Conservation (phyloP, 1,140 invertebrate species). For the Scaptomyza pallida region DNA sequence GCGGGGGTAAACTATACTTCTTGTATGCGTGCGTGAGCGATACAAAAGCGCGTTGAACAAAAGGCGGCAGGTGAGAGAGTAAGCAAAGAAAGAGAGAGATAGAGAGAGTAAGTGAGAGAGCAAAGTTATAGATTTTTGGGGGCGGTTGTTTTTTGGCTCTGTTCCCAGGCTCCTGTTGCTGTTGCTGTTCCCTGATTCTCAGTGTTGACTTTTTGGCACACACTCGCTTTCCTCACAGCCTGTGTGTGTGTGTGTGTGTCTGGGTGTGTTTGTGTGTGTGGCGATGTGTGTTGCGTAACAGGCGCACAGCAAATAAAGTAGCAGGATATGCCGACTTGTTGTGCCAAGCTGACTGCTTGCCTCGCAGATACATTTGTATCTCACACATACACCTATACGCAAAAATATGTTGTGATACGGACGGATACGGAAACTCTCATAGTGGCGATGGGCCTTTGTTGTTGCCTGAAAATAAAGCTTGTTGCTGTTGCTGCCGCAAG, state of each 20-base stretch:
- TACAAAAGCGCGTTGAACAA: conserved; percentile 35
- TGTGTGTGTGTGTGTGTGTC: conserved; percentile 20
- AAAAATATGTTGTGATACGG: conserved; percentile 9
- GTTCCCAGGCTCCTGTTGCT: conserved; percentile 21
- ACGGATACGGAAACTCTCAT: conserved; percentile 17
- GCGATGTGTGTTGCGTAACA: conserved; percentile 69
- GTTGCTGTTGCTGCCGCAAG: conserved; percentile 51
- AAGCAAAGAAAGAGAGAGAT: not conserved
- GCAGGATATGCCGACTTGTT: conserved; percentile 45
- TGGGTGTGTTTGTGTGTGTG: conserved; percentile 68
- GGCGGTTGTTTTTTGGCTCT: not conserved
- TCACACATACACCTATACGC: conserved; percentile 32
- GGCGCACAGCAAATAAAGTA: conserved; percentile 59
- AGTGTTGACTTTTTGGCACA: not conserved
- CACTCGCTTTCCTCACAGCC: conserved; percentile 5
- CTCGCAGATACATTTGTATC: conserved; percentile 71
- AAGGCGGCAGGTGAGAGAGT: conserved; percentile 28
- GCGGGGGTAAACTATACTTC: not conserved
- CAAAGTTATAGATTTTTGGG: conserved; percentile 5
- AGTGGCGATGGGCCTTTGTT: conserved; percentile 13
- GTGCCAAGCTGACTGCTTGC: conserved; percentile 16
- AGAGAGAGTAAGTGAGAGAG: conserved; percentile 10
- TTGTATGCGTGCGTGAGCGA: conserved; percentile 34
- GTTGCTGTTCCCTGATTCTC: conserved; percentile 10
- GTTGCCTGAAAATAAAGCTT: conserved; percentile 10